Evolutionary conservation across 2,888 invertebrate species (phyloP), one percentile per base, ranked within the genome.

Genomic region (Osedax fenrisi): DNA sequence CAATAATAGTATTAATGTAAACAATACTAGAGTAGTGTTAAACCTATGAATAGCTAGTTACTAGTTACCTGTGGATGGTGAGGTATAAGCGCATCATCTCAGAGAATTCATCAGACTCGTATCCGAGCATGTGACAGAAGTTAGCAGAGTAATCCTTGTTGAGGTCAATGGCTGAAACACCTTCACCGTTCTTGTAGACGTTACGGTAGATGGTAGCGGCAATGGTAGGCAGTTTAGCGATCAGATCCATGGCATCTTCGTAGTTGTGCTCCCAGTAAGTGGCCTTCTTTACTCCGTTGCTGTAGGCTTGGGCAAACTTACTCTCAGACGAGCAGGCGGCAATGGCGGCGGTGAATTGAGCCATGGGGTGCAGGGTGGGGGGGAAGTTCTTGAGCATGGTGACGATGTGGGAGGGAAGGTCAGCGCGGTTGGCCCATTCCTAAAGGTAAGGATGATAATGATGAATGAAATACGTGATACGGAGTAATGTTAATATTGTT

Each of bases 171-270:
- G 92, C 90, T 66, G 92, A 91, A 79, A 94, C 90, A 67, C 91
- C 90, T 78, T 91, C 90, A 76, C 92, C 91, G 81, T 92, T 91
- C 79, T 90, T 87, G 79, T 83, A 84, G 27, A 91, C 87, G 85
- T 95, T 95, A 77, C 93, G 89, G 87, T 95, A 95, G 82, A 95
- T 94, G 21, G 92, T 91, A 21, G 95, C 92, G 0, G 94, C 95
- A 22, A 95, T 89, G 24, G 93, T 93, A 0, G 95, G 94, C 82
- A 95, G 86, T 85, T 95, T 94, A 72, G 94, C 94, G 82, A 95
- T 93, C 80, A 95, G 87, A 85, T 94, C 91, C 92, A 95, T 94
- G 21, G 92, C 88, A 85, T 95, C 95, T 85, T 95, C 94, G 85
- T 92, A 94, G 3, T 89, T 88, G 82, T 89, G 89, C 86, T 94